Base-by-base conservation (phyloP, 2,797 vertebrate species). In the Sebastes goodei region DNA sequence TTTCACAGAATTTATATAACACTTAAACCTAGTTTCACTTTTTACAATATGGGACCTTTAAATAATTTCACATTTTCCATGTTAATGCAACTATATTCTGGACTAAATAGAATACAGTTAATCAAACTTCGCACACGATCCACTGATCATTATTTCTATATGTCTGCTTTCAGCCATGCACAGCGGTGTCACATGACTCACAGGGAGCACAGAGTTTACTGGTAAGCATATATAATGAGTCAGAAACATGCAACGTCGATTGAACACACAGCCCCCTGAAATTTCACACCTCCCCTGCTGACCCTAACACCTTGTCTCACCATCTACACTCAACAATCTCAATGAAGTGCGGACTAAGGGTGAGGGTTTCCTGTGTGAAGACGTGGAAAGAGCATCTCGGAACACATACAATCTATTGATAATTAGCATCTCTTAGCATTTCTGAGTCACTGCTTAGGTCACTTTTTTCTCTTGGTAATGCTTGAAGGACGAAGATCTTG, bases 401-500 rank as follows among this genome's bases (percentile, higher is more conserved):
- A 25, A 67, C 3, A 32, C 76, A 46, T n/a, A n/a, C 23, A n/a
- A 6, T 2, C 10, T n/a, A 25, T 6, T 35, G 35, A 75, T 27
- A 78, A 61, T 57, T 67, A 86, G 71, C 38, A 66, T 46, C 20
- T 80, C 38, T 65, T 75, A 77, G 59, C 62, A 60, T 52, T 62
- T 14, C 10, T 29, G n/a, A 53, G 63, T 74, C 53, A 64, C 69
- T 38, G 23, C 20, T 46, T 57, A 29, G 71, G 73, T 88, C 79
- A 76, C 69, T 63, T 62, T 17, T 71, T 35, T 73, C 63, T 68
- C 49, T 63, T 38, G 4, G 12, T 70, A 11, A 71, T 84, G 35
- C 75, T 27, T 38, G 12, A 71, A 78, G 85, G 79, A 70, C 61
- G 75, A 81, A 49, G 46, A 81, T 70, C 46, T 49, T 30, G 23